phyloP scores from a whole-genome alignment of 2,888 invertebrate species.

The Peribatodes rhomboidaria region DNA sequence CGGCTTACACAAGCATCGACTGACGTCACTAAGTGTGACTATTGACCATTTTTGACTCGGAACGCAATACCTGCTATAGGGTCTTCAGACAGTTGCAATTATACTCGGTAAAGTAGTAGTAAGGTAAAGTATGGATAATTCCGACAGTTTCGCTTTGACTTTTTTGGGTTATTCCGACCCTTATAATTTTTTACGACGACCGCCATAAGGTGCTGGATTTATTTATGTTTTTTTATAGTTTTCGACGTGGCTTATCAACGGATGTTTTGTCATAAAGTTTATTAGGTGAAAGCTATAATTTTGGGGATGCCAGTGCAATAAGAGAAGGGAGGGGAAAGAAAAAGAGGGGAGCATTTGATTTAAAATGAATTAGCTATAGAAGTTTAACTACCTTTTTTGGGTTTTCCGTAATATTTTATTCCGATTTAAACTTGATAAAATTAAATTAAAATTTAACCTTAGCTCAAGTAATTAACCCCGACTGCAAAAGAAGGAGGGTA shows the following conservation, averaged over 20 bases:
- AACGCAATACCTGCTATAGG: too few relatives aligned
- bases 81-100: too few relatives aligned
- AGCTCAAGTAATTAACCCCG: too few relatives aligned
- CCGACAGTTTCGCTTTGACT: neutral
- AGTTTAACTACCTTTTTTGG: neutral
- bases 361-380: neutral
- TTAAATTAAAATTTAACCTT: too few relatives aligned
- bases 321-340: too few relatives aligned
- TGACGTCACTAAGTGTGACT: too few relatives aligned
- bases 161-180: neutral
- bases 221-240: slow-evolving; percentile 38
- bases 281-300: slow-evolving; percentile 13
- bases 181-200: slow-evolving; percentile 34
- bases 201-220: slow-evolving; percentile 38
- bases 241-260: slow-evolving; percentile 28
- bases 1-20: too few relatives aligned
- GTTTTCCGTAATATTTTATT: neutral
- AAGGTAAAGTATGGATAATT: too few relatives aligned
- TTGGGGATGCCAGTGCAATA: neutral
- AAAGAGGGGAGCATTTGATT: neutral
- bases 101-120: too few relatives aligned
- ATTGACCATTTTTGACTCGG: too few relatives aligned
- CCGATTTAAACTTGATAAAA: neutral
- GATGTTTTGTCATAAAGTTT: slow-evolving; percentile 19
- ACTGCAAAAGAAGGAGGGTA: too few relatives aligned